phyloP scores from a whole-genome alignment of 1,140 invertebrate species.

The Meloidogyne chitwoodi region DNA sequence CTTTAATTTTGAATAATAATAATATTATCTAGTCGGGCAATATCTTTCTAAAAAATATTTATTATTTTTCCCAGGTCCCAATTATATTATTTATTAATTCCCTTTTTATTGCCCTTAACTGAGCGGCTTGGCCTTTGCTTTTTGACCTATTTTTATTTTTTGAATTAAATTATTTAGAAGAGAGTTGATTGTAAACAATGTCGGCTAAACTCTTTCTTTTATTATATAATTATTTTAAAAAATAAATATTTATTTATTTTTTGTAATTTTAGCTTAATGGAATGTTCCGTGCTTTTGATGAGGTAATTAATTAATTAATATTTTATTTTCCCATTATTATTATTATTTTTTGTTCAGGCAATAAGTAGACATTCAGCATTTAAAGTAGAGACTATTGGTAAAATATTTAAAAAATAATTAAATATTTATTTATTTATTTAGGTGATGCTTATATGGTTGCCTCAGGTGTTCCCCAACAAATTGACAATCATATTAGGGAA shows the following conservation, averaged over 20 bases:
- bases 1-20: no score
- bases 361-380: constrained; percentile 42
- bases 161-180: no score
- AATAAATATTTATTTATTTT: neutral
- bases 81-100: no score
- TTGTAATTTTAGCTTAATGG: constrained; percentile 32
- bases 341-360: neutral
- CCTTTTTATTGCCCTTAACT: no score
- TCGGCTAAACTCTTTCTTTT: no score
- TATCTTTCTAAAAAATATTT: no score
- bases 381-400: constrained; percentile 49
- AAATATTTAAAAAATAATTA: neutral
- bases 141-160: no score
- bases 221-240: neutral
- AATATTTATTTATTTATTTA: neutral
- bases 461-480: constrained; percentile 42
- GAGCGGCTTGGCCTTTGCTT: no score
- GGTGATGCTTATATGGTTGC: constrained; percentile 49
- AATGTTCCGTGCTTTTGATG: constrained; percentile 47
- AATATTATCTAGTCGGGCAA: no score
- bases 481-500: constrained; percentile 40
- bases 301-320: neutral
- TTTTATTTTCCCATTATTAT: neutral
- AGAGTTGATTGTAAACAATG: no score
- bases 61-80: no score